phyloP scores from a whole-genome alignment of 2,888 invertebrate genomes.

The Lithophane leautieri region DNA sequence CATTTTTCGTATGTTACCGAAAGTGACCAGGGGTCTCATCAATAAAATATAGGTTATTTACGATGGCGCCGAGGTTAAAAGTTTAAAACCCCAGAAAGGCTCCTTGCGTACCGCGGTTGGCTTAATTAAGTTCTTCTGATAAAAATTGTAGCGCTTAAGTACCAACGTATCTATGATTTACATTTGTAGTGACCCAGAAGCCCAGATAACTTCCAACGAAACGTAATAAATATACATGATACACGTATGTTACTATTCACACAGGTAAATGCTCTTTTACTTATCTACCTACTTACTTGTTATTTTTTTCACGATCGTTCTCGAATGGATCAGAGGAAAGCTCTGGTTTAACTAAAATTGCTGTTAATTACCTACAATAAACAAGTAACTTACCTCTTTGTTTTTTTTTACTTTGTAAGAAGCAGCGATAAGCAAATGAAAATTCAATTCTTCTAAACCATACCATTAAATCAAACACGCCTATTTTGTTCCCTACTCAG shows the following conservation, averaged over 20 bases:
- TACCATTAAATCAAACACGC: neutral
- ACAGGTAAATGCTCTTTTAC: conserved; percentile 18
- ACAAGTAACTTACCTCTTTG: neutral
- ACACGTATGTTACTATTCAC: conserved; percentile 12
- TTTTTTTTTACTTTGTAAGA: neutral
- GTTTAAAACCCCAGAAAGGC: conserved; percentile 72
- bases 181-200: conserved; percentile 69
- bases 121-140: conserved; percentile 75
- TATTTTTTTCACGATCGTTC: conserved; percentile 29
- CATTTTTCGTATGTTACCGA: conserved; percentile 89
- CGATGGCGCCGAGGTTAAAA: conserved; percentile 82
- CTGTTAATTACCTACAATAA: conserved; percentile 26
- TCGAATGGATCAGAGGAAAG: conserved; percentile 1
- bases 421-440: neutral
- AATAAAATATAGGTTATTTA: conserved; percentile 88
- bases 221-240: conserved; percentile 60
- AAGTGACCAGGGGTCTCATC: conserved; percentile 86
- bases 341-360: conserved; percentile 9
- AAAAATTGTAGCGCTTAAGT: conserved; percentile 66
- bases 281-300: no score
- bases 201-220: conserved; percentile 69
- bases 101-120: conserved; percentile 67
- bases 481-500: conserved; percentile 7
- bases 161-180: conserved; percentile 68
- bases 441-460: neutral